Base-by-base conservation (phyloP, 1,140 invertebrate genomes). In the Sitodiplosis mosellana region DNA sequence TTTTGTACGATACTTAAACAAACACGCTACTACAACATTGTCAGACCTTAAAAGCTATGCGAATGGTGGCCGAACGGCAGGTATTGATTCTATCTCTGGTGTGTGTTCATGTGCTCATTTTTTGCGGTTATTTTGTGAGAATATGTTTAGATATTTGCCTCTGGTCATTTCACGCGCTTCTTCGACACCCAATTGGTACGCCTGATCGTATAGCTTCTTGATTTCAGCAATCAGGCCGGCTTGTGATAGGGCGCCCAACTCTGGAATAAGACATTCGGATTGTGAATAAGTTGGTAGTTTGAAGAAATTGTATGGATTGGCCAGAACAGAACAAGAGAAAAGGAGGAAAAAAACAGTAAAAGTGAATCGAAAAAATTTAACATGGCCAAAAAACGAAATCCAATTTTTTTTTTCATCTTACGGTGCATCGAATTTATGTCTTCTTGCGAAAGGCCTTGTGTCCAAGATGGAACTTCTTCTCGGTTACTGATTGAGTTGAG, bases 151-250 rank as follows among this genome's bases (percentile, higher is more conserved):
- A 64, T 92, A 90, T 69, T 92, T 93, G 34, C 90, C 91, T 54
- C 90, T 70, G 0, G 90, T 94, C 84, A 95, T 91, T 73, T 96
- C 92, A 62, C 91, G 90, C 1, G 89, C 80, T 73, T 97, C 91
- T 60, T 93, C 88, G 12, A 91, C 64, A 7, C 90, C 91, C 18
- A 97, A 68, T 60, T 92, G 87, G 66, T 94, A 96, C 6, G 91
- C 89, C 43, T 87, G 69, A 59, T 95, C 90, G 61, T 95, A 88
- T 18, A 96, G 67, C 58, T 87, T 86, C 63, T 89, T 87, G 0
- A 95, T 87, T 75, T 94, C 91, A 51, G 84, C 77, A 51, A 95
- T 81, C 33, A 96, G 67, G 56, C 80, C 78, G 48, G 81, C 75
- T 48, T 81, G 78, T 17, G 85, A 75, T 46, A 95, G 62, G 51